A percentile compares a stretch with the other conserved stretches of the same genome.
phyloP scores from a whole-genome alignment of 2,888 invertebrate genomes.

The Dichetophora obliterata region DNA sequence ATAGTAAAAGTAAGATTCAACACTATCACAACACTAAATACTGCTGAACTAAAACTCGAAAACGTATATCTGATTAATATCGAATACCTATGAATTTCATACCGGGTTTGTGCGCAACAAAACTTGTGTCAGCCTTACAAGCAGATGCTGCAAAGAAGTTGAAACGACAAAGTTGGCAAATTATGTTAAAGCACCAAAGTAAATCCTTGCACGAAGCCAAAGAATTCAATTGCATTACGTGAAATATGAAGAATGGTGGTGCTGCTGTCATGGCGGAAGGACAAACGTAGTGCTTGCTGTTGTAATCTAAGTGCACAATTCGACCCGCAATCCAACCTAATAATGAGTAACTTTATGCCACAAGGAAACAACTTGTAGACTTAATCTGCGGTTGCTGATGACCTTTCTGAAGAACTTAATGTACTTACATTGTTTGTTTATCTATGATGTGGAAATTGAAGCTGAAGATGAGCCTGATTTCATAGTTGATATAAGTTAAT shows the following conservation, averaged over 20 bases:
- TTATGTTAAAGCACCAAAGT: neutral
- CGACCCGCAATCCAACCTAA: constrained; percentile 37
- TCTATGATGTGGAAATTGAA: no score
- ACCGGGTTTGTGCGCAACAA: no score
- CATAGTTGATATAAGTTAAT: neutral
- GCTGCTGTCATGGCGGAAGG: neutral
- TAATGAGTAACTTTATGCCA: constrained; percentile 39
- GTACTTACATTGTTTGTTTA: neutral
- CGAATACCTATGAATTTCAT: no score
- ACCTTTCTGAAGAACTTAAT: constrained; percentile 10
- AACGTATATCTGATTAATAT: no score
- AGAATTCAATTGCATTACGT: no score
- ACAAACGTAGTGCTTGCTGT: neutral
- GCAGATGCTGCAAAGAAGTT: no score
- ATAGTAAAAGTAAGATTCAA: no score
- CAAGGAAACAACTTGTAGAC: constrained; percentile 20
- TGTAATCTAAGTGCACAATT: constrained; percentile 32
- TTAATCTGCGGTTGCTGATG: constrained; percentile 31
- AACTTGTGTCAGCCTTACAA: no score
- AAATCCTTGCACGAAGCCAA: neutral
- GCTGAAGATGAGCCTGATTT: no score
- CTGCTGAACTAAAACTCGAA: no score
- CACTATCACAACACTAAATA: no score
- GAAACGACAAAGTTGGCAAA: neutral
- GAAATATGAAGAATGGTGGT: neutral